Conservation (phyloP, 2,113 vertebrate genomes). For the Hemicordylus capensis region DNA sequence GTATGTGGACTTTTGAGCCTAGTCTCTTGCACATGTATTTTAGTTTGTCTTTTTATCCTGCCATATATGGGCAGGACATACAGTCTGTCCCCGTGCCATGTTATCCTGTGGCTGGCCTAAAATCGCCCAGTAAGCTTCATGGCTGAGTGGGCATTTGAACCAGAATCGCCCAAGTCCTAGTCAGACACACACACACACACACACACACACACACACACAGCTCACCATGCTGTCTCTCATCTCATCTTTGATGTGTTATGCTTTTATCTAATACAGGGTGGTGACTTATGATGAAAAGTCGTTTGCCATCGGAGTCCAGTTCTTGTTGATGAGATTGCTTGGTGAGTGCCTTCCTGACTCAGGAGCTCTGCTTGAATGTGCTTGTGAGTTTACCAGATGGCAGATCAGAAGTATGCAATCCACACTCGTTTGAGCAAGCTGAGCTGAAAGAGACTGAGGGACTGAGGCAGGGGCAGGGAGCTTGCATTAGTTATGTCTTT, state of each 20-base stretch:
- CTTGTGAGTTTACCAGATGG: neutral
- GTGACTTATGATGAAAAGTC: constrained; percentile 93
- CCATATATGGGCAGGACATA: too few species aligned
- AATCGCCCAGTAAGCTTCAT: too few species aligned
- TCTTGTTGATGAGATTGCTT: constrained; percentile 90
- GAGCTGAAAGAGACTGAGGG: neutral
- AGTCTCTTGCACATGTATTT: neutral
- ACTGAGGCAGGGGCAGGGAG: neutral
- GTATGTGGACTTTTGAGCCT: neutral
- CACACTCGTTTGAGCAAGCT: neutral
- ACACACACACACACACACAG: too few species aligned
- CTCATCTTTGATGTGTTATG: neutral
- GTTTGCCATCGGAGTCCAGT: constrained; percentile 94
- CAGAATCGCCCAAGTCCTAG: too few species aligned
- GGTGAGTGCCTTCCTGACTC: constrained; percentile 79
- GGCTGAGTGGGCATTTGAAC: too few species aligned
- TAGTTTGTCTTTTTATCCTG: too few species aligned
- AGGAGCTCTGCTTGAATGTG: neutral
- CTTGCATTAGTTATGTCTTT: neutral
- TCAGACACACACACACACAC: too few species aligned
- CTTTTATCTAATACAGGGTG: constrained; percentile 73
- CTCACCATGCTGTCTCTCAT: too few species aligned
- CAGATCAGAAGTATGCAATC: neutral
- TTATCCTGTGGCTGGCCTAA: too few species aligned
- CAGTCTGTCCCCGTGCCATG: too few species aligned